Evolutionary conservation across 2,888 invertebrate species (phyloP).

Genomic region (Cephus pygmeus): DNA sequence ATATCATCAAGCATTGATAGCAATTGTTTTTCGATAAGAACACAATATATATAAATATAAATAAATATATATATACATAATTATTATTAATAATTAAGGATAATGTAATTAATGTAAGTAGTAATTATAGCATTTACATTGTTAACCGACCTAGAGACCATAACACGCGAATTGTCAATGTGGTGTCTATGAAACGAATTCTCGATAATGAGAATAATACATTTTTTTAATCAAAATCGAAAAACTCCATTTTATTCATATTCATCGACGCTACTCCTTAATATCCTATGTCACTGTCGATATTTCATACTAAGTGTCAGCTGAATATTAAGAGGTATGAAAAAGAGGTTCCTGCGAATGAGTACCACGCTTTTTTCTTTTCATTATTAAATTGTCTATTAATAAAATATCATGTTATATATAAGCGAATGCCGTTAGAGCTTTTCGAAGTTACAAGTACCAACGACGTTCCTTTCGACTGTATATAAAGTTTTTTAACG

Average conservation of each 20-base stretch:
- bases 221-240: constrained; percentile 40
- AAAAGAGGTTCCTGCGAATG: background rate
- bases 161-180: constrained; percentile 48
- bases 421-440: background rate
- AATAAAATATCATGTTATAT: constrained; percentile 11
- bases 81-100: constrained; percentile 34
- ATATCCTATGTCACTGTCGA: background rate
- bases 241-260: background rate
- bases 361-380: background rate
- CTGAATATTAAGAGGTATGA: background rate
- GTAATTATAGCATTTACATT: constrained; percentile 51
- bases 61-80: constrained; percentile 28
- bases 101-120: constrained; percentile 53
- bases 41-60: constrained; percentile 31
- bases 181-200: constrained; percentile 48
- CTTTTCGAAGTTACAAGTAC: background rate
- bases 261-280: background rate
- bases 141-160: constrained; percentile 51
- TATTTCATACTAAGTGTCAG: background rate
- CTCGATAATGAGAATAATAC: constrained; percentile 45
- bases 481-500: background rate
- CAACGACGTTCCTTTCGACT: background rate
- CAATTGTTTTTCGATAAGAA: constrained; percentile 22
- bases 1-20: constrained; percentile 11
- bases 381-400: constrained; percentile 9